Evolutionary conservation across 2,888 invertebrate species (phyloP).

Genomic region (Cerceris rybyensis): DNA sequence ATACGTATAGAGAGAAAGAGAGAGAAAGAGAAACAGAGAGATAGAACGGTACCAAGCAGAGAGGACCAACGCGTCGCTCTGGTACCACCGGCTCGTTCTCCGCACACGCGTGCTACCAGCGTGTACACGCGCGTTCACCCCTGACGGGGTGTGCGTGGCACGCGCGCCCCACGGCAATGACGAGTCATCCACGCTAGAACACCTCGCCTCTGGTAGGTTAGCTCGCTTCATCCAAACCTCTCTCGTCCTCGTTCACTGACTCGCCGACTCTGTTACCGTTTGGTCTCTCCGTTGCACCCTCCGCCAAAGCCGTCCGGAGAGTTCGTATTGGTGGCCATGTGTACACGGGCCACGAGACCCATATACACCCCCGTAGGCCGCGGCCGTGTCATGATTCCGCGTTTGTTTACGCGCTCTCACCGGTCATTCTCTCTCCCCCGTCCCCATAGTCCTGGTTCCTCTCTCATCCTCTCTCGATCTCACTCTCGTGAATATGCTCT

Average conservation of each 20-base stretch:
- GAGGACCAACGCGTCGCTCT: slow-evolving; percentile 20
- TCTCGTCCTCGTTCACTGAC: slow-evolving; percentile 25
- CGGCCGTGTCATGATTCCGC: slow-evolving; percentile 79
- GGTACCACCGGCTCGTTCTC: slow-evolving; percentile 38
- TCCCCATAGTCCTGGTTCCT: slow-evolving; percentile 48
- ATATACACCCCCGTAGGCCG: slow-evolving; percentile 62
- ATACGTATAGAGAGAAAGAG: slow-evolving; percentile 22
- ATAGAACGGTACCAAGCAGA: too few relatives aligned
- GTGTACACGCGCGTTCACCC: slow-evolving; percentile 42
- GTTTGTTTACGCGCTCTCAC: slow-evolving; percentile 79
- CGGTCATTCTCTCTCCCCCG: slow-evolving; percentile 46
- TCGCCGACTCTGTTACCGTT: slow-evolving; percentile 49
- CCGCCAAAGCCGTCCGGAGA: slow-evolving; percentile 20
- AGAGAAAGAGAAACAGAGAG: too few relatives aligned
- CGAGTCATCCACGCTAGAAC: slow-evolving; percentile 81
- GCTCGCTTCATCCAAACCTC: slow-evolving; percentile 22
- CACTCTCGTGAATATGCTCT: slow-evolving; percentile 46
- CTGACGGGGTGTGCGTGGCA: slow-evolving; percentile 74
- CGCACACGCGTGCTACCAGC: slow-evolving; percentile 54
- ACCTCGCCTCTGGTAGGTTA: slow-evolving; percentile 73
- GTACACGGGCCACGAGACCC: slow-evolving; percentile 45
- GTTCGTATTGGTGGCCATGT: slow-evolving; percentile 36
- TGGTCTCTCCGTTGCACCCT: slow-evolving; percentile 52
- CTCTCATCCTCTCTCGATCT: slow-evolving; percentile 29
- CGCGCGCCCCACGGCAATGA: slow-evolving; percentile 82